Evolutionary conservation across 2,888 invertebrate species (phyloP).

Genomic region (Unio delphinus): DNA sequence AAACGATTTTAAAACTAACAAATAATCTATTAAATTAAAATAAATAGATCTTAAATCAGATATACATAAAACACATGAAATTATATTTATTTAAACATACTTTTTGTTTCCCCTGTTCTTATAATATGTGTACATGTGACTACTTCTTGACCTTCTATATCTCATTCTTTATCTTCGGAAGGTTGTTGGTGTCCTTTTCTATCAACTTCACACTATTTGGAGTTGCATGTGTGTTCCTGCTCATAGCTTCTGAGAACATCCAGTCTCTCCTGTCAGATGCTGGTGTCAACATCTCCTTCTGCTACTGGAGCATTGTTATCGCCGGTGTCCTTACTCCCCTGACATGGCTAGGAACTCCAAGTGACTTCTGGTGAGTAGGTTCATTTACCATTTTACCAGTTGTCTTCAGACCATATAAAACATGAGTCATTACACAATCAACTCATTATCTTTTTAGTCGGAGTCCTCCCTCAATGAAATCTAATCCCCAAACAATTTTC

Average conservation of each 20-base stretch:
- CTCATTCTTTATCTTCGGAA: slow-evolving; percentile 26
- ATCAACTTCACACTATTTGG: slow-evolving; percentile 80
- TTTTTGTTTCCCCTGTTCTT: too few relatives aligned
- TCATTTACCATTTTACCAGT: background rate
- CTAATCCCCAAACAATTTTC: too few relatives aligned
- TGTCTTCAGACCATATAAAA: background rate
- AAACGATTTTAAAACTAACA: too few relatives aligned
- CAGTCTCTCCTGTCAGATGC: slow-evolving; percentile 78
- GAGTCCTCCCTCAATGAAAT: slow-evolving; percentile 78
- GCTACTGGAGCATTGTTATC: slow-evolving; percentile 86
- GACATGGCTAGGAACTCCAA: slow-evolving; percentile 91
- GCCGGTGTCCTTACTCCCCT: slow-evolving; percentile 83
- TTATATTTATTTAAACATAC: too few relatives aligned
- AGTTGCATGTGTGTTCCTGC: slow-evolving; percentile 77
- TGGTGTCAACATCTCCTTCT: slow-evolving; percentile 79
- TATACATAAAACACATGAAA: too few relatives aligned
- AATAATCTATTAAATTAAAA: too few relatives aligned
- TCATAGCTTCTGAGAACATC: slow-evolving; percentile 82
- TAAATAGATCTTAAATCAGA: too few relatives aligned
- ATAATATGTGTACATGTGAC: too few relatives aligned
- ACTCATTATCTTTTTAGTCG: slow-evolving; percentile 51
- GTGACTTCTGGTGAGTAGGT: slow-evolving; percentile 87
- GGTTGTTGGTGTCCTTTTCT: slow-evolving; percentile 76
- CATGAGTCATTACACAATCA: background rate
- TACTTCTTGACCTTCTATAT: too few relatives aligned